phyloP scores from a whole-genome alignment of 2,888 invertebrate species.

The Tribolium freemani region DNA sequence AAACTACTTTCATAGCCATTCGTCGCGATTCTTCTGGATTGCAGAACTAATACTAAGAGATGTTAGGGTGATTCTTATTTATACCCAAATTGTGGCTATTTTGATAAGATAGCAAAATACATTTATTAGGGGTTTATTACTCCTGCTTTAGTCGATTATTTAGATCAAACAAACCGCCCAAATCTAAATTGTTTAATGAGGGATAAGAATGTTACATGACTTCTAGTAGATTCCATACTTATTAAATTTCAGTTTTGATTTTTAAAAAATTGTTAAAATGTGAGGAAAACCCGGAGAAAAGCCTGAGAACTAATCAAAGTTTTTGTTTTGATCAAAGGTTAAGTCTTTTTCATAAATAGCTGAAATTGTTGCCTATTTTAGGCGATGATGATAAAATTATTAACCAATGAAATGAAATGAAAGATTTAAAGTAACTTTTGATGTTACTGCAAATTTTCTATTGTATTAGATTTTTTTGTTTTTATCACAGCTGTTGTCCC shows the following conservation, averaged over 20 bases:
- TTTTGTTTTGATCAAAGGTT: neutral
- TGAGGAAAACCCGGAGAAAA: neutral
- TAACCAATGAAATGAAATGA: no score
- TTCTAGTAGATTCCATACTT: neutral
- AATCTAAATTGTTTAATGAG: neutral
- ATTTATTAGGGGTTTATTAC: neutral
- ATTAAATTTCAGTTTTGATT: no score
- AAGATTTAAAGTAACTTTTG: neutral
- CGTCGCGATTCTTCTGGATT: slow-evolving; percentile 14
- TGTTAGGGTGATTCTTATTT: neutral
- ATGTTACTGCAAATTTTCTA: neutral
- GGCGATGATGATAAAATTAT: neutral
- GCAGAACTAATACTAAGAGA: slow-evolving; percentile 24
- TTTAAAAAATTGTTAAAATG: no score
- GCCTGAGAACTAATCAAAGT: neutral
- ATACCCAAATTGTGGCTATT: neutral
- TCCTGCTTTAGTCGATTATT: neutral
- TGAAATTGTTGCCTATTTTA: neutral
- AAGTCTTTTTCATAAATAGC: neutral
- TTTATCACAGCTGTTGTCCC: neutral
- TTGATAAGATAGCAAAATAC: slow-evolving; percentile 21
- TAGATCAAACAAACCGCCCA: slow-evolving; percentile 9
- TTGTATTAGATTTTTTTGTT: neutral
- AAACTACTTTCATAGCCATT: slow-evolving; percentile 30
- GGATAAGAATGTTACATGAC: neutral